A percentile compares a stretch with the other conserved stretches of the same genome.
phyloP scores from a whole-genome alignment of 92 coral and sea anemone genomes.

The Virgularia gustaviana region DNA sequence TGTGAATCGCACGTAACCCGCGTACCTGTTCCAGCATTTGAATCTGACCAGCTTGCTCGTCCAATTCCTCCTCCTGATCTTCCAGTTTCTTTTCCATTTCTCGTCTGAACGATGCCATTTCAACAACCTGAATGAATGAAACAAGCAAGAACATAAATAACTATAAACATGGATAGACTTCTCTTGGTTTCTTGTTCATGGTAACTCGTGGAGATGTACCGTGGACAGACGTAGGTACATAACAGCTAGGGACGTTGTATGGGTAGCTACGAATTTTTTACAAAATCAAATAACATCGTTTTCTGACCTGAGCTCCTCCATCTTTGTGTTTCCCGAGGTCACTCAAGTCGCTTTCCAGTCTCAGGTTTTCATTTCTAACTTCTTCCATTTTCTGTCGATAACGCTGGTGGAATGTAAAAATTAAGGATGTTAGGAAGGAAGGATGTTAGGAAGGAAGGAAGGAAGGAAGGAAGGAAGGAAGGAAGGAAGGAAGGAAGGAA shows the following conservation, averaged over 20 bases:
- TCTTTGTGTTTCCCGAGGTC: slow-evolving; percentile 61
- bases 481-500: not conserved
- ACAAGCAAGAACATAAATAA: no score
- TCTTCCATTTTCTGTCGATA: slow-evolving; percentile 62
- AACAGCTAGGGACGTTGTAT: no score
- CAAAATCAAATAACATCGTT: no score
- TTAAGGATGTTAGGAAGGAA: not conserved
- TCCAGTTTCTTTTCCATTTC: slow-evolving; percentile 78
- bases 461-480: not conserved
- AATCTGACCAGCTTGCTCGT: slow-evolving; percentile 92
- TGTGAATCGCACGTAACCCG: not conserved
- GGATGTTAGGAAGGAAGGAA: no score
- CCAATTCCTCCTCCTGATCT: slow-evolving; percentile 95
- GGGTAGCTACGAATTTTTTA: no score
- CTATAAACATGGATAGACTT: no score
- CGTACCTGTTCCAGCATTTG: slow-evolving; percentile 85
- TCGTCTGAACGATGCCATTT: slow-evolving; percentile 69
- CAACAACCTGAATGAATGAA: slow-evolving; percentile 72
- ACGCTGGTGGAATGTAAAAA: slow-evolving; percentile 44
- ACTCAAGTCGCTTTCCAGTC: slow-evolving; percentile 65
- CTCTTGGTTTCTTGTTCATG: no score
- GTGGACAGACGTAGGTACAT: no score
- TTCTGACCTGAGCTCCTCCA: no score
- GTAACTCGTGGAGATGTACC: not conserved
- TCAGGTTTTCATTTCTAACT: slow-evolving; percentile 63